Evolutionary conservation across 2,888 invertebrate species (phyloP).

Genomic region (Cephus pulcher): DNA sequence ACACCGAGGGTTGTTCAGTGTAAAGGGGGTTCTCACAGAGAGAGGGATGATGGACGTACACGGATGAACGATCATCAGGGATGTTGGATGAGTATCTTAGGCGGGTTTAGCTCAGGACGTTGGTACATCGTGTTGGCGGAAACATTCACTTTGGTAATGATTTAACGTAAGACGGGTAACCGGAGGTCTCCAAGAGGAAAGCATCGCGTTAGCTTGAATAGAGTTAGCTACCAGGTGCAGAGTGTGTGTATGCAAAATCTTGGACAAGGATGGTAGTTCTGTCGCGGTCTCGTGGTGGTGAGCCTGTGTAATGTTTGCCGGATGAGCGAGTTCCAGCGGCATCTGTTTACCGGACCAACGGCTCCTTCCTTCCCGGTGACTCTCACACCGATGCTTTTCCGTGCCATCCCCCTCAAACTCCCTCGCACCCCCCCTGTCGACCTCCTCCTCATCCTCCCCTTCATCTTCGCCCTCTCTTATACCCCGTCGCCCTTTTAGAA

Average conservation of each 20-base stretch:
- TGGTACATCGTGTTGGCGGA: slow-evolving; percentile 20
- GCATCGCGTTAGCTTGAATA: slow-evolving; percentile 31
- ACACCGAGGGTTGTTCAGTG: not conserved
- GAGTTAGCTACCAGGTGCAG: slow-evolving; percentile 38
- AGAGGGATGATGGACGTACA: not conserved
- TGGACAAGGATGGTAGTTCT: slow-evolving; percentile 34
- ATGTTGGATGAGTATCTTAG: not conserved
- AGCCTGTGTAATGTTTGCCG: slow-evolving; percentile 55
- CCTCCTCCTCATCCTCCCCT: slow-evolving; percentile 17
- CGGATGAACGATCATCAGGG: not conserved
- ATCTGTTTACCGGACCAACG: slow-evolving; percentile 56
- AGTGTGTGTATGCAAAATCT: slow-evolving; percentile 38
- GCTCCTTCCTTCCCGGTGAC: slow-evolving; percentile 36
- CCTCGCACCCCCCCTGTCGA: not conserved
- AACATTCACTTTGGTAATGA: slow-evolving; percentile 42
- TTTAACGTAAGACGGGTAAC: slow-evolving; percentile 39
- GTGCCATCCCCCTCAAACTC: not conserved
- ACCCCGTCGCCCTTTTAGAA: not conserved
- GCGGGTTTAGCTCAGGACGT: not conserved
- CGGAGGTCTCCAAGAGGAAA: slow-evolving; percentile 43
- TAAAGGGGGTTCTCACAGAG: not conserved
- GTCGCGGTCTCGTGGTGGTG: slow-evolving; percentile 38
- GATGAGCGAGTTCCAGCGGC: slow-evolving; percentile 52
- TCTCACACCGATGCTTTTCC: slow-evolving; percentile 20
- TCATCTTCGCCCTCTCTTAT: slow-evolving; percentile 4